Evolutionary conservation across 2,113 vertebrate species (phyloP), one percentile per base, ranked within the genome.

Genomic region (Eurypyga helias): DNA sequence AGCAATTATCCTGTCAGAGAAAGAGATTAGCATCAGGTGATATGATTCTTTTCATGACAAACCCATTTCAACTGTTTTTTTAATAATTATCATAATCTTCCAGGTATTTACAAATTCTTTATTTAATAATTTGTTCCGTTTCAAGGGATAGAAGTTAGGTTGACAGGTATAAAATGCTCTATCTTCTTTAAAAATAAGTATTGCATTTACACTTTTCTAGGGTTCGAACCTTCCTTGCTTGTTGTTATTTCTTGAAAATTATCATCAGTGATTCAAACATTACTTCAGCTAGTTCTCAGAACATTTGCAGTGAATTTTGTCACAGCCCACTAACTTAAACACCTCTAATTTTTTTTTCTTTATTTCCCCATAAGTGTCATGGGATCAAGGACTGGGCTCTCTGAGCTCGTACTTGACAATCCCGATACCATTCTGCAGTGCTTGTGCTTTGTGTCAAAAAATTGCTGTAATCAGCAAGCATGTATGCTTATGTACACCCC

Each of bases 1-100:
- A 81, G 51, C 60, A 92, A 89, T 97, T 95, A 89, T 21, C 33
- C 67, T 96, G 89, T 95, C 93, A 96, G 64, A 81, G 55, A 49
- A 92, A 60, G 64, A 81, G 67, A 87, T 87, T 90, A 83, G 20
- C 17, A 21, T 86, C 91, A 92, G 49, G 41, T 66, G 64, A 70
- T 93, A 81, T 1, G 19, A 60, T 62, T 92, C 45, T 89, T 92
- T 84, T 95, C 13, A 81, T 87, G 76, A 93, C 54, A 86, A 92
- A 92, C 64, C 17, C 23, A 43, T 95, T 92, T 77, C 0, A 12
- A 73, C 36, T 92, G 5, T 3, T 77, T 90, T 90, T 82, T 82
- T 58, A 36, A 73, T 95, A 89, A 71, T 93, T 52, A 49, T 48
- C 4, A n/a, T 85, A 7, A 72, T 64, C 23, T 79, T 88, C 58